These are phyloP conservation scores for Halichondria panicea DNA, from an alignment of 37 sponge, comb jelly and placozoan genomes.

Conservation along the genomic window DNA sequence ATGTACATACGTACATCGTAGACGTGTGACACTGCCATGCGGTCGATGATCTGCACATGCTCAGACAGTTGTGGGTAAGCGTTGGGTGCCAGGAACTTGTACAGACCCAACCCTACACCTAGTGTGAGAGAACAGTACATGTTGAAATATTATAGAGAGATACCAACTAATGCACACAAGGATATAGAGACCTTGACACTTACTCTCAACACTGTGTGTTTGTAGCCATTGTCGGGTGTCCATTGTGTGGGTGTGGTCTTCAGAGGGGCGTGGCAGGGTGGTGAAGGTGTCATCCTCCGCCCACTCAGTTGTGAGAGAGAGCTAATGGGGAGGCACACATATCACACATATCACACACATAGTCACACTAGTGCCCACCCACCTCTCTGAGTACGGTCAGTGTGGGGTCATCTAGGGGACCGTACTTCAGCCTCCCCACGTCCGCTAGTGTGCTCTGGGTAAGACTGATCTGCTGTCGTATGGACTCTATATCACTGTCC, in stretches of 20 bases:
- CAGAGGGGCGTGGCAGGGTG: conserved; percentile 5
- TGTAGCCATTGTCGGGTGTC: conserved; percentile 24
- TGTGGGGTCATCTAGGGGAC: background rate
- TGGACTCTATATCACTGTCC: conserved; percentile 10
- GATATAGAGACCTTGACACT: background rate
- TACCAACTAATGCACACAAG: background rate
- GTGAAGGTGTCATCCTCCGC: conserved; percentile 29
- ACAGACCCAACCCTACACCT: conserved; percentile 33
- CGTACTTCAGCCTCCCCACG: conserved; percentile 19
- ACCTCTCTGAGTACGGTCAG: conserved; percentile 26
- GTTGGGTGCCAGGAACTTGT: conserved; percentile 40
- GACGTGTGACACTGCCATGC: conserved; percentile 30
- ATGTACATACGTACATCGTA: conserved; percentile 36
- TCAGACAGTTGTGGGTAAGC: conserved; percentile 33
- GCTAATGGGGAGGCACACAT: background rate
- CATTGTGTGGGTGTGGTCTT: conserved; percentile 1
- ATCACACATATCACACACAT: background rate
- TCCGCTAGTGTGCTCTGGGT: background rate
- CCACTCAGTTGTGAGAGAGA: conserved; percentile 33
- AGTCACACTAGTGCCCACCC: background rate
- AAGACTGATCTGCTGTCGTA: background rate
- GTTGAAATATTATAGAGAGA: background rate
- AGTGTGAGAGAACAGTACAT: background rate
- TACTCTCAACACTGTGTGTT: conserved; percentile 22
- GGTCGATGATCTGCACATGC: conserved; percentile 13